Evolutionary conservation across 2,888 invertebrate species (phyloP).

Genomic region (Mellilla xanthometata): DNA sequence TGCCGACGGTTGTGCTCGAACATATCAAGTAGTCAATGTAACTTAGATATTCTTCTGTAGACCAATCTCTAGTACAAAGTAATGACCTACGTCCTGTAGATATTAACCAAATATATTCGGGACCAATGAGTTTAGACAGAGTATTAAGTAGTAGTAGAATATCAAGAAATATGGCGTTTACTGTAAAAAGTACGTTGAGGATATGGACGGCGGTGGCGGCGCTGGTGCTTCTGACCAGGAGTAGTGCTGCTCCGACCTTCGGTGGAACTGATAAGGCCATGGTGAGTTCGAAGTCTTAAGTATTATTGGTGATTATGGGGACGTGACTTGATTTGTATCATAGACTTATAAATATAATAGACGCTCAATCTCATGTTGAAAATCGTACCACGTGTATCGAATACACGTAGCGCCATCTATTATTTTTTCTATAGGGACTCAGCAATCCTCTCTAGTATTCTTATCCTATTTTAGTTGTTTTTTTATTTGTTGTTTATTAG

Average conservation of each 20-base stretch:
- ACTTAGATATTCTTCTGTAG: constrained; percentile 51
- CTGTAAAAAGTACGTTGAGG: constrained; percentile 61
- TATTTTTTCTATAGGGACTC: too few relatives aligned
- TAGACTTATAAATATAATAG: too few relatives aligned
- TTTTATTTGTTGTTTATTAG: too few relatives aligned
- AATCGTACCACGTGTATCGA: too few relatives aligned
- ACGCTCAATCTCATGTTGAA: too few relatives aligned
- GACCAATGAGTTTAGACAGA: constrained; percentile 59
- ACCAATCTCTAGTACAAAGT: constrained; percentile 47
- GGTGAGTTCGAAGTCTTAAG: too few relatives aligned
- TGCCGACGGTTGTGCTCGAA: constrained; percentile 44
- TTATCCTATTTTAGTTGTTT: too few relatives aligned
- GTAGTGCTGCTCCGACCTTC: constrained; percentile 70
- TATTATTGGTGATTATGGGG: too few relatives aligned
- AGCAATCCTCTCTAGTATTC: too few relatives aligned
- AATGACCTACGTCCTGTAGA: constrained; percentile 51
- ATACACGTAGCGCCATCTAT: too few relatives aligned
- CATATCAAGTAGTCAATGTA: constrained; percentile 49
- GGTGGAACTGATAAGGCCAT: constrained; percentile 70
- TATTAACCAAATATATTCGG: constrained; percentile 55
- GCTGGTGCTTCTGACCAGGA: constrained; percentile 58
- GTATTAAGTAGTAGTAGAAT: constrained; percentile 35
- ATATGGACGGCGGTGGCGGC: constrained; percentile 57
- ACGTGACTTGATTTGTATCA: too few relatives aligned
- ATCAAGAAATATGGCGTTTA: constrained; percentile 58